phyloP scores from a whole-genome alignment of 2,113 vertebrate genomes.

The Atractosteus spatula region DNA sequence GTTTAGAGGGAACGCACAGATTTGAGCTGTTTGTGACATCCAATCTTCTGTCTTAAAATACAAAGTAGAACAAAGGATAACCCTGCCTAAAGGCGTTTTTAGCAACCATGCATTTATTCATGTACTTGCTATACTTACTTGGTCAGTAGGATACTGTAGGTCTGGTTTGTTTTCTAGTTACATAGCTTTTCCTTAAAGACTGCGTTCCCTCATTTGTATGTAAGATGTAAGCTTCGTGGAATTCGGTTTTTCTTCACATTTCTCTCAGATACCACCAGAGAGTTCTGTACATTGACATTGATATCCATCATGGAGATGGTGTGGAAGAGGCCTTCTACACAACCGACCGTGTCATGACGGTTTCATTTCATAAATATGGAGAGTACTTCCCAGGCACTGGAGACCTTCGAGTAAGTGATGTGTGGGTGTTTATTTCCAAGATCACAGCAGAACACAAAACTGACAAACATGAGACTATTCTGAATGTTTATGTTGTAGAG shows the following conservation, averaged over 20 bases:
- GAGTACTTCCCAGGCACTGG: slow-evolving; percentile 82
- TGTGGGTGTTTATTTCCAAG: background rate
- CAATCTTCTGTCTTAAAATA: background rate
- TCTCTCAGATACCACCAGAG: slow-evolving; percentile 76
- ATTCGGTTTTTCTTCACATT: background rate
- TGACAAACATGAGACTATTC: background rate
- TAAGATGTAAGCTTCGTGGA: too few relatives aligned
- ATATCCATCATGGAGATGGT: slow-evolving; percentile 81
- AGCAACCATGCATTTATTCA: background rate
- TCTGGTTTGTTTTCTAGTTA: too few relatives aligned
- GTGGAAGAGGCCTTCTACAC: slow-evolving; percentile 84
- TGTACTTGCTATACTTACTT: too few relatives aligned
- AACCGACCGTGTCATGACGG: slow-evolving; percentile 81
- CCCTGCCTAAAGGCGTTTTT: background rate
- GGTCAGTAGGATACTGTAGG: too few relatives aligned
- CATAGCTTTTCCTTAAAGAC: too few relatives aligned
- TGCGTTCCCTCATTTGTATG: too few relatives aligned
- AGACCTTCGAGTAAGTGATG: slow-evolving; percentile 69
- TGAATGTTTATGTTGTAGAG: too few relatives aligned
- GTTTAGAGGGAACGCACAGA: too few relatives aligned
- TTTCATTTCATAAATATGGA: slow-evolving; percentile 81
- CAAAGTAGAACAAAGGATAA: too few relatives aligned
- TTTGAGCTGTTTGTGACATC: too few relatives aligned
- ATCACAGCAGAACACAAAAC: background rate
- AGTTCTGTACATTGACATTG: slow-evolving; percentile 82